Evolutionary conservation across 2,888 invertebrate genomes (phyloP).

Genomic region (Pemphredon lugubris): DNA sequence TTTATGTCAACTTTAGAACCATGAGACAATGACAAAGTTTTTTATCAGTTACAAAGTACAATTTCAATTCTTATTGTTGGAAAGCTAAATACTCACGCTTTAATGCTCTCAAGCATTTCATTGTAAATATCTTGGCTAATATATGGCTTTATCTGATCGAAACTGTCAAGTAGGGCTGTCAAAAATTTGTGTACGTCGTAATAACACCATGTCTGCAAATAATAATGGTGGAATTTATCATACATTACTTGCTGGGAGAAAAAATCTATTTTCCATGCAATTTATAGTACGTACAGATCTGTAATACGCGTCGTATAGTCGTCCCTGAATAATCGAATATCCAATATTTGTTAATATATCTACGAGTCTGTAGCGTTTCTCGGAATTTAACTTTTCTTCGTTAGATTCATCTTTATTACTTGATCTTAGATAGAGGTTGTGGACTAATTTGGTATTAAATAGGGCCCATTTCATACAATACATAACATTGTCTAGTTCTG

Average conservation of each 20-base stretch:
- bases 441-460: slow-evolving; percentile 70
- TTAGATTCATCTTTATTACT: slow-evolving; percentile 37
- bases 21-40: not conserved
- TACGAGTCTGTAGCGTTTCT: slow-evolving; percentile 58
- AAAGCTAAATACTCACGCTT: slow-evolving; percentile 36
- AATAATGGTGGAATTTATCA: slow-evolving; percentile 14
- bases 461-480: slow-evolving; percentile 76
- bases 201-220: slow-evolving; percentile 76
- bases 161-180: slow-evolving; percentile 68
- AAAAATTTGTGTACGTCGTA: slow-evolving; percentile 69
- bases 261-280: slow-evolving; percentile 15
- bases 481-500: slow-evolving; percentile 65
- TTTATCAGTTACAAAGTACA: not conserved
- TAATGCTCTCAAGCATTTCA: slow-evolving; percentile 58
- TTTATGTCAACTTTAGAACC: slow-evolving; percentile 3
- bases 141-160: slow-evolving; percentile 67
- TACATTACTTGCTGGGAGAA: not conserved
- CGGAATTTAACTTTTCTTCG: slow-evolving; percentile 61
- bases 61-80: not conserved
- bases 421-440: slow-evolving; percentile 55
- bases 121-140: slow-evolving; percentile 61
- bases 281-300: slow-evolving; percentile 76
- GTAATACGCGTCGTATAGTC: slow-evolving; percentile 79
- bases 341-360: slow-evolving; percentile 75
- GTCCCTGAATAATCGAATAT: slow-evolving; percentile 76